Evolutionary conservation across 1,140 invertebrate species (phyloP).

Genomic region (Eumaeus atala): DNA sequence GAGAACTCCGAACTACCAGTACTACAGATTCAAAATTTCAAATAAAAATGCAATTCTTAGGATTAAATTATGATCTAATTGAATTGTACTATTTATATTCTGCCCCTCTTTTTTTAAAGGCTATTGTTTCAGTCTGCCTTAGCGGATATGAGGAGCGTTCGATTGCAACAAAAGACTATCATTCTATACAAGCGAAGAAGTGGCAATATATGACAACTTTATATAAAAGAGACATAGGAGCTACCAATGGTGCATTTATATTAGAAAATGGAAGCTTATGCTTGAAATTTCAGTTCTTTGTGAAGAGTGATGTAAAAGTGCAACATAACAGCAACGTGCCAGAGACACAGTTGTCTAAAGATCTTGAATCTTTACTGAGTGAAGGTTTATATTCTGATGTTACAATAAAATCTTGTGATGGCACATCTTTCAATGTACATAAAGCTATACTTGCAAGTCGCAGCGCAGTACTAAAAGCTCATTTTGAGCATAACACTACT

Average conservation of each 20-base stretch:
- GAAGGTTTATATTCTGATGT: constrained; percentile 61
- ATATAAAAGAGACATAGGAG: constrained; percentile 50
- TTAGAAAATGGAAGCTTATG: constrained; percentile 54
- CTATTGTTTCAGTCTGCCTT: constrained; percentile 54
- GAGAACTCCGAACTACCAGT: constrained; percentile 55
- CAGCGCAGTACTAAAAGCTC: constrained; percentile 80
- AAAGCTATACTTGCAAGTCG: constrained; percentile 64
- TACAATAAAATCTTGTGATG: constrained; percentile 56
- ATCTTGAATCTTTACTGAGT: constrained; percentile 57
- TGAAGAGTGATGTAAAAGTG: constrained; percentile 58
- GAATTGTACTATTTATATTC: constrained; percentile 61
- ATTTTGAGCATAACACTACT: constrained; percentile 82
- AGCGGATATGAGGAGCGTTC: constrained; percentile 61
- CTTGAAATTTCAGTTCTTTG: constrained; percentile 60
- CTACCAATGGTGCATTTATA: constrained; percentile 44
- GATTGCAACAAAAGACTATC: constrained; percentile 57
- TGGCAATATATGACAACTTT: constrained; percentile 63
- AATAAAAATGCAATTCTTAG: constrained; percentile 62
- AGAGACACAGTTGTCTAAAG: constrained; percentile 48
- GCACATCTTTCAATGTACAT: constrained; percentile 54
- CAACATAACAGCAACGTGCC: constrained; percentile 37
- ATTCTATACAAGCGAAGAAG: constrained; percentile 56
- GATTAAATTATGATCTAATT: constrained; percentile 55
- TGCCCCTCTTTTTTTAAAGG: constrained; percentile 54
- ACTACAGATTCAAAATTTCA: constrained; percentile 38